Base-by-base conservation (phyloP, 1,140 invertebrate species). In the Hyphantria cunea region DNA sequence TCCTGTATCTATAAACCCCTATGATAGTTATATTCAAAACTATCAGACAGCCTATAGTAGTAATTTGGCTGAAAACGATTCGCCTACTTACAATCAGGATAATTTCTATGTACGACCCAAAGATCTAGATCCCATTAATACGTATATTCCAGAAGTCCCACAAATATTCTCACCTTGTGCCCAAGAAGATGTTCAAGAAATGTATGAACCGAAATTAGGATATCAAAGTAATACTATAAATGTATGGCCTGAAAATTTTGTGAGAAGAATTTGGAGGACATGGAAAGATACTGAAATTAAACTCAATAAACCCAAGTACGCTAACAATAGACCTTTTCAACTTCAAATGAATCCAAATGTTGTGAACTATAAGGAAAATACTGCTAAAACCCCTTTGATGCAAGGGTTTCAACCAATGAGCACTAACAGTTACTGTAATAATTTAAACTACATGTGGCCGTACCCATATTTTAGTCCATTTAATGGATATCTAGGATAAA, bases 261-360 rank as follows among this genome's bases (percentile, higher is more conserved):
- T 45, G 17, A 47, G 65, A 7, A 63, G 49, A 53, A 52, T 50
- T 9, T 70, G 68, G 68, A 64, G 45, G n/a, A 39, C 33, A 25
- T 66, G 64, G 64, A 55, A 49, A 32, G 44, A 56, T 32, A 59
- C 53, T 48, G 62, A 62, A 49, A 47, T 68, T 13, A 55, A 34
- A 32, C 33, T 34, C 7, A 47, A 14, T n/a, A n/a, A n/a, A n/a
- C n/a, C n/a, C n/a, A n/a, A n/a, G n/a, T n/a, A n/a, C n/a, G n/a
- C n/a, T n/a, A n/a, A n/a, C n/a, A n/a, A n/a, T 6, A 55, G 33
- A 0, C 11, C 34, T 13, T 14, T 34, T 9, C 32, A 45, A 0
- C 25, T 4, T 55, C 17, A 14, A 2, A 41, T 41, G 34, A 34
- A 12, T 12, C n/a, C n/a, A 10, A 34, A 10, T 13, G 12, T 44